These are phyloP conservation scores for Caerostris darwini DNA, from an alignment of 1,140 invertebrate genomes.

Conservation along the genomic window DNA sequence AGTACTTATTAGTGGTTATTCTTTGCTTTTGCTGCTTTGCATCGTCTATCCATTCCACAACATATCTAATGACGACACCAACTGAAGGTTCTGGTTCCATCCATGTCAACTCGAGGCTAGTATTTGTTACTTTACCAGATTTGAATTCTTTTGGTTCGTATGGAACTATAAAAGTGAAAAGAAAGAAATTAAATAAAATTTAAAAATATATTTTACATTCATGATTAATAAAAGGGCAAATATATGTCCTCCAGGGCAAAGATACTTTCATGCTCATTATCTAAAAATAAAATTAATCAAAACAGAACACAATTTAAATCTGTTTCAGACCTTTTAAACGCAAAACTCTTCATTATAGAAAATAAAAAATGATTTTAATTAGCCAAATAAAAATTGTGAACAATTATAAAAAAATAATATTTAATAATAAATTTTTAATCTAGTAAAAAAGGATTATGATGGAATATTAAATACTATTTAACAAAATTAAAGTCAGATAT, in stretches of 20 bases:
- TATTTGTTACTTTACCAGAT: neutral
- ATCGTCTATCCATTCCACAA: neutral
- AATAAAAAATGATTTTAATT: too few relatives aligned
- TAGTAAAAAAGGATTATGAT: too few relatives aligned
- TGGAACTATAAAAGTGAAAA: slow-evolving; percentile 52
- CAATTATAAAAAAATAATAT: too few relatives aligned
- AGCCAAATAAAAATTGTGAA: too few relatives aligned
- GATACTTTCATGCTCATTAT: too few relatives aligned
- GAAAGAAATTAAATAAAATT: neutral
- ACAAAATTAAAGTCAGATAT: too few relatives aligned
- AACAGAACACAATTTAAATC: too few relatives aligned
- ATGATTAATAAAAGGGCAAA: neutral
- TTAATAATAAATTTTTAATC: too few relatives aligned
- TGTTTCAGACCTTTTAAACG: too few relatives aligned
- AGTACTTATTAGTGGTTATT: neutral
- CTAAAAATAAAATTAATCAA: neutral
- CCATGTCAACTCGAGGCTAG: slow-evolving; percentile 29
- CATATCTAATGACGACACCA: neutral
- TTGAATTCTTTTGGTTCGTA: neutral
- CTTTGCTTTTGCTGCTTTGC: neutral
- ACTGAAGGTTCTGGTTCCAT: neutral
- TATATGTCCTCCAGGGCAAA: too few relatives aligned
- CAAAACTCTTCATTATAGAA: too few relatives aligned
- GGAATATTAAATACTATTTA: too few relatives aligned
- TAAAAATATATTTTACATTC: neutral